Base-by-base conservation (phyloP, 1,140 invertebrate species). In the Tetraneura akinire region DNA sequence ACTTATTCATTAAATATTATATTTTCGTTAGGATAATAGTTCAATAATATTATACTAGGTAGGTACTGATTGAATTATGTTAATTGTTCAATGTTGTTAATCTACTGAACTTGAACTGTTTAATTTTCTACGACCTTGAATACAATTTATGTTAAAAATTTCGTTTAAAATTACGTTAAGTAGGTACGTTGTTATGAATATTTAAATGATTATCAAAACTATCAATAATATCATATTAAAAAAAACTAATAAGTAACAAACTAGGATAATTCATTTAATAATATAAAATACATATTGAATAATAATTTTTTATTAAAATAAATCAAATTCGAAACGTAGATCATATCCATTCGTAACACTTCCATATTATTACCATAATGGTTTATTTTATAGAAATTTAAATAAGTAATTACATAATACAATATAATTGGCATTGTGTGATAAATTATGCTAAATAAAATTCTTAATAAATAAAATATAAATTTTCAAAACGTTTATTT, bases 41-140 rank as follows among this genome's bases (percentile, higher is more conserved):
- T n/a, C n/a, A n/a, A n/a, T n/a, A n/a, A n/a, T n/a, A n/a, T n/a
- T n/a, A n/a, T n/a, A n/a, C n/a, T n/a, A n/a, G n/a, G 53, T 57
- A 26, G 4, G 3, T 26, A 68, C 23, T 68, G 21, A 68, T 68
- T 47, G 66, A 68, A 68, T 68, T 68, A 68, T 68, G 66, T 13
- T 47, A 68, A 68, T 68, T 13, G 16, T 16, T 47, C 42, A 3
- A 23, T 47, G 21, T 8, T 37, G 21, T 68, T 68, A 68, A 37
- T 68, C 66, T 21, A 68, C 42, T 68, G 45, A 68, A 68, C 66
- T 68, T 47, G 42, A 68, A 47, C 66, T 68, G 66, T 68, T 47
- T 37, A 47, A 68, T 47, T 16, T 23, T 23, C 45, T 37, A 47
- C 37, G 66, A 47, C 66, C 5, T 68, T 37, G 47, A 68, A 47